Percentiles rank a stretch among this genome's conserved stretches.
phyloP scores from a whole-genome alignment of 2,113 vertebrate species.

The Rattus rattus region DNA sequence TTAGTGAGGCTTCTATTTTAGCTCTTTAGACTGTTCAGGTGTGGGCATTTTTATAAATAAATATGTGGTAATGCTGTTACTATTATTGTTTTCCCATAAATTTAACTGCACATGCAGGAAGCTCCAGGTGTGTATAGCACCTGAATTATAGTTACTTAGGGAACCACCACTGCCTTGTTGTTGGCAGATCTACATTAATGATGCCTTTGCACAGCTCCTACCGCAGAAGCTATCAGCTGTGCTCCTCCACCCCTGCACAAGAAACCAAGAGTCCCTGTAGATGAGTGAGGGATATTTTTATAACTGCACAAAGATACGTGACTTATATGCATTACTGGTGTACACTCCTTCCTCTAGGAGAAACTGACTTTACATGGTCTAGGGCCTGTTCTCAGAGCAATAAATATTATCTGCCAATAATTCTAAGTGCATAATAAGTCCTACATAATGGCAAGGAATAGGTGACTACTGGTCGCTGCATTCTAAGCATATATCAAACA shows the following conservation, averaged over 20 bases:
- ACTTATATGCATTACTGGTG: not conserved
- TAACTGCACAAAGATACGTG: not conserved
- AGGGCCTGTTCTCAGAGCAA: not conserved
- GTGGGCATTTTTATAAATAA: constrained; percentile 73
- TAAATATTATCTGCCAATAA: not conserved
- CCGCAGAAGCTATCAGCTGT: not conserved
- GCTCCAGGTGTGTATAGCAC: constrained; percentile 42
- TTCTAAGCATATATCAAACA: not conserved
- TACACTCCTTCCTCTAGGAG: not conserved
- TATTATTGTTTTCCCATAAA: constrained; percentile 60
- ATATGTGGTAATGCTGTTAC: constrained; percentile 51
- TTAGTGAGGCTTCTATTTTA: constrained; percentile 63
- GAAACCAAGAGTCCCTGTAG: not conserved
- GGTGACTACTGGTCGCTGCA: not conserved
- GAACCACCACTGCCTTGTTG: not conserved
- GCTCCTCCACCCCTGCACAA: not conserved
- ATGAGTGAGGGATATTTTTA: not conserved
- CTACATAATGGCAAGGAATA: not conserved
- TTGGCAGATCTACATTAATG: not conserved
- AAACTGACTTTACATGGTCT: not conserved
- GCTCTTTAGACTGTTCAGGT: constrained; percentile 66
- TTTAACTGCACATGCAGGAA: constrained; percentile 53
- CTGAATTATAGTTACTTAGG: constrained; percentile 72
- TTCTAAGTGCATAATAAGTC: not conserved
- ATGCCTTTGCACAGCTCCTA: not conserved